Evolutionary conservation across 2,888 invertebrate genomes (phyloP).

Genomic region (Chesias legatella): DNA sequence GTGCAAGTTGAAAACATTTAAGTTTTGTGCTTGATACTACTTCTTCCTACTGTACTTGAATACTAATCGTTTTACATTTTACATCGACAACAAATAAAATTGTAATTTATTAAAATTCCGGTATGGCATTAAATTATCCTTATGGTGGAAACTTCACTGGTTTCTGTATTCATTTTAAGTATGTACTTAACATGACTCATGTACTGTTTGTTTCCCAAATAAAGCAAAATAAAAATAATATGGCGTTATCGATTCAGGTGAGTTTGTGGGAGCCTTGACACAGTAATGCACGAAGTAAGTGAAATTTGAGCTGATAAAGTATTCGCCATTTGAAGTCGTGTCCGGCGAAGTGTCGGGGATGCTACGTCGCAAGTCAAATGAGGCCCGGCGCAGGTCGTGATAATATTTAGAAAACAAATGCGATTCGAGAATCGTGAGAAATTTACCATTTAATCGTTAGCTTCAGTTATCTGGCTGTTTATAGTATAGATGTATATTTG

Average conservation of each 20-base stretch:
- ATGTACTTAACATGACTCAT: no score
- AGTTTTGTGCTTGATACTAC: conserved; percentile 12
- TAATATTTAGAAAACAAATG: conserved; percentile 40
- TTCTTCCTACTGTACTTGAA: conserved; percentile 42
- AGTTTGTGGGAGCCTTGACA: not conserved
- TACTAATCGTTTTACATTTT: conserved; percentile 33
- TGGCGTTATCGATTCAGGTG: conserved; percentile 4
- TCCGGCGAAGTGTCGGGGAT: conserved; percentile 13
- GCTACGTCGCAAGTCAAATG: conserved; percentile 21
- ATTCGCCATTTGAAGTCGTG: conserved; percentile 25
- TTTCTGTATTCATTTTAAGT: no score
- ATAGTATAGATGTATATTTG: conserved; percentile 12
- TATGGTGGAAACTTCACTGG: no score
- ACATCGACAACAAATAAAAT: conserved; percentile 13
- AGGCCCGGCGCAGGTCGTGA: conserved; percentile 28
- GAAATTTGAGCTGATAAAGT: conserved; percentile 23
- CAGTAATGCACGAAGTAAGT: conserved; percentile 7
- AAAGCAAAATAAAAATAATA: no score
- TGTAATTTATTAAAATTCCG: conserved; percentile 11
- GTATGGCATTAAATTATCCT: no score
- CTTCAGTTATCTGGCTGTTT: conserved; percentile 15
- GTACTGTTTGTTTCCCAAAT: no score
- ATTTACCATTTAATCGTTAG: conserved; percentile 27
- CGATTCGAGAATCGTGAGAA: conserved; percentile 35
- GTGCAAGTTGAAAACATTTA: conserved; percentile 31